Percentiles rank a stretch among this genome's conserved stretches.
Conservation (phyloP, 30 jellyfish, hydroid and myxozoan species). For the Turritopsis dohrnii region DNA sequence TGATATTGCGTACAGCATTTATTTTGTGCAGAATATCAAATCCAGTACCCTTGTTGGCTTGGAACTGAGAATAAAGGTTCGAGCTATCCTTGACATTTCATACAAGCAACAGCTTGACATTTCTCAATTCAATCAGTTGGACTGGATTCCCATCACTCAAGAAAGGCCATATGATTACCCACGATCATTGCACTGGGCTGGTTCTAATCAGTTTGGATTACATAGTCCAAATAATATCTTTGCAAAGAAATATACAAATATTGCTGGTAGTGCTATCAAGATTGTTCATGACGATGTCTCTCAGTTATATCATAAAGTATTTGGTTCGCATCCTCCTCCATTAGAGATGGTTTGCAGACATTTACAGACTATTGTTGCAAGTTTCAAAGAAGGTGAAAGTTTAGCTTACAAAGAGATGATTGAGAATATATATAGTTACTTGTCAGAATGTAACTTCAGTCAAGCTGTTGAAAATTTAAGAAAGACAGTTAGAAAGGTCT, state of each 20-base stretch:
- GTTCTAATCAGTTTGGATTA: background rate
- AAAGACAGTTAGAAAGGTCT: background rate
- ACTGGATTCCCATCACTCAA: background rate
- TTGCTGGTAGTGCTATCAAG: background rate
- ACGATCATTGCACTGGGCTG: conserved; percentile 2
- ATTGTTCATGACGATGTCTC: conserved; percentile 7
- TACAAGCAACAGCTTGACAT: background rate
- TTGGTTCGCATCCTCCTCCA: background rate
- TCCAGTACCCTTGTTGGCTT: background rate
- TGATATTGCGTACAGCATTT: background rate
- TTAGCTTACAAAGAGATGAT: conserved; percentile 18
- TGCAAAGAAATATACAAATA: background rate
- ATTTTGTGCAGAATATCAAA: background rate
- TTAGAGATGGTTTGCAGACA: background rate
- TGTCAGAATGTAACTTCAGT: background rate
- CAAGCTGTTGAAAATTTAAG: conserved; percentile 12
- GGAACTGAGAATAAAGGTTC: background rate
- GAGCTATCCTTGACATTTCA: background rate
- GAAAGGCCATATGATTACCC: conserved; percentile 1
- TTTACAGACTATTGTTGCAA: background rate
- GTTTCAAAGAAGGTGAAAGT: conserved; percentile 18
- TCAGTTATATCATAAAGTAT: background rate
- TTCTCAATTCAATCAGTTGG: background rate
- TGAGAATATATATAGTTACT: background rate
- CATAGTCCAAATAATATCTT: background rate